Base-by-base conservation (phyloP, 2,113 vertebrate species). In the Solea solea region DNA sequence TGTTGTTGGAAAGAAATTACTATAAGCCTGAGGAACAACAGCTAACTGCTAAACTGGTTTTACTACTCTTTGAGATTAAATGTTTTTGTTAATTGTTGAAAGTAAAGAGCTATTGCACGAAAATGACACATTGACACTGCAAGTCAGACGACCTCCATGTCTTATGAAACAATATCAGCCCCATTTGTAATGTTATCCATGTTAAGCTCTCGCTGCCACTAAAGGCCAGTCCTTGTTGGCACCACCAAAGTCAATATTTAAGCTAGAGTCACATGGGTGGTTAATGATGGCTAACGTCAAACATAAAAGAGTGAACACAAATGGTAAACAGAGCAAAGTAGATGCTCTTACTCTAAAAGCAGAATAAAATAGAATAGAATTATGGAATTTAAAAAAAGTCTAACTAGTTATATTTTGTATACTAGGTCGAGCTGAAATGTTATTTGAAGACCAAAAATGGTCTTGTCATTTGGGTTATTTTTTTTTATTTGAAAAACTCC, bases 201-300 rank as follows among this genome's bases (percentile, higher is more conserved):
- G 15, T 67, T 34, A 57, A 64, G 34, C 41, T 12, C 7, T n/a
- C 0, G 16, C 27, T 49, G 6, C 16, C 46, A 28, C 25, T 1
- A 16, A 65, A 40, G 25, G 57, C 53, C 28, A 72, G 60, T 75
- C 63, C 63, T 71, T 49, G 13, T 48, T 56, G 57, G 65, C 50
- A 73, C 83, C 80, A 78, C 90, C 88, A 88, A 66, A 64, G 90
- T 90, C 76, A 93, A 94, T 93, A 93, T 93, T 93, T 93, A 83
- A 84, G 14, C 39, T 5, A 7, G 52, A 75, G 69, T 86, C 71
- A 79, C 74, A 83, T 14, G 82, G 65, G 55, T 55, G 73, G 62
- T 68, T 80, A 11, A 11, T 13, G 48, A 61, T 81, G 64, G 76
- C 58, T 66, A 56, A 67, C 25, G 4, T 9, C 14, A 66, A 67